phyloP scores from a whole-genome alignment of 2,888 invertebrate genomes.

The Ceraclea dissimilis region DNA sequence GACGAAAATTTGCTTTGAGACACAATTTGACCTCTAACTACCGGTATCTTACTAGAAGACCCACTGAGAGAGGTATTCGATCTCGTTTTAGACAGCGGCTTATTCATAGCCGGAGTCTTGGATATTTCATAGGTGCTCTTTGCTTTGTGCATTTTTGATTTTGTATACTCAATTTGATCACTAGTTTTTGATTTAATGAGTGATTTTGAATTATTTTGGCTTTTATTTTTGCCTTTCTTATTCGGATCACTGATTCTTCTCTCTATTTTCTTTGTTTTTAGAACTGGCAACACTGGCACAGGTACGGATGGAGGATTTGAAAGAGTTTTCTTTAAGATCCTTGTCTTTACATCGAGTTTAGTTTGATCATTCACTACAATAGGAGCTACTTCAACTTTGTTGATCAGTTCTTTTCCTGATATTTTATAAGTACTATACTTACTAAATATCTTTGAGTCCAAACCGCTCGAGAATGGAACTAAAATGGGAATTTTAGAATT shows the following conservation, averaged over 20 bases:
- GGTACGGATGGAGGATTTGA: constrained; percentile 43
- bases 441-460: constrained; percentile 41
- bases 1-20: constrained; percentile 45
- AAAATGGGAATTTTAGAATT: constrained; percentile 34
- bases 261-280: constrained; percentile 42
- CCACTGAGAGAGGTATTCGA: constrained; percentile 50
- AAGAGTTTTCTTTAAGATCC: constrained; percentile 48
- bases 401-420: constrained; percentile 34
- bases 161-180: constrained; percentile 34
- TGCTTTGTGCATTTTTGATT: constrained; percentile 45
- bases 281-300: constrained; percentile 43
- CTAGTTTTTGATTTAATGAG: constrained; percentile 37
- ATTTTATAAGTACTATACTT: constrained; percentile 49
- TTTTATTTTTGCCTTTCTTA: constrained; percentile 31
- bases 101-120: constrained; percentile 35
- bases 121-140: constrained; percentile 51
- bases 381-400: constrained; percentile 31
- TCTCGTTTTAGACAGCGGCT: constrained; percentile 40
- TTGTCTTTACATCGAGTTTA: constrained; percentile 48
- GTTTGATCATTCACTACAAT: constrained; percentile 43
- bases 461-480: constrained; percentile 36
- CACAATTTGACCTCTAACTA: constrained; percentile 48
- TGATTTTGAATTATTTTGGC: constrained; percentile 6
- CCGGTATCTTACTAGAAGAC: constrained; percentile 56
- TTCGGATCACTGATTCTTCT: constrained; percentile 41